These are phyloP conservation scores for Watsonalla cultraria DNA, from an alignment of 2,888 invertebrate species.

Conservation along the genomic window DNA sequence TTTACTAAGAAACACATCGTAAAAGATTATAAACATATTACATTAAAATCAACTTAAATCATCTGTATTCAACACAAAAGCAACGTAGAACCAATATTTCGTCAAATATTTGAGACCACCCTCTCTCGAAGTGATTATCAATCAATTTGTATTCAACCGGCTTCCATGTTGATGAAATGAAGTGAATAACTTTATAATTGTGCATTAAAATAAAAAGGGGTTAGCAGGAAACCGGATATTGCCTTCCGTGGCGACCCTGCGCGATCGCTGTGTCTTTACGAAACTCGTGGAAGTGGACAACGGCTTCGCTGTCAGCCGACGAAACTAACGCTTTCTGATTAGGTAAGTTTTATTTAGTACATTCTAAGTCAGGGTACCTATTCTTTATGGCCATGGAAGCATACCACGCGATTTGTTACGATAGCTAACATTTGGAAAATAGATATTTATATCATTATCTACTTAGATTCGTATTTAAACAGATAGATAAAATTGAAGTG, in stretches of 20 bases:
- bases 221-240: constrained; percentile 69
- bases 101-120: constrained; percentile 37
- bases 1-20: too few relatives aligned
- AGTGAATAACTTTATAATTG: constrained; percentile 70
- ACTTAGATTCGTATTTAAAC: too few relatives aligned
- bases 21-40: too few relatives aligned
- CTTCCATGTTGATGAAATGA: constrained; percentile 48
- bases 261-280: constrained; percentile 30
- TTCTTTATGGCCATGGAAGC: too few relatives aligned
- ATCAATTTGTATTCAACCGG: constrained; percentile 57
- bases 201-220: constrained; percentile 69
- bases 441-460: too few relatives aligned
- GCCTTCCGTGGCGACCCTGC: constrained; percentile 68
- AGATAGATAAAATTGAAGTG: too few relatives aligned
- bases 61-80: too few relatives aligned
- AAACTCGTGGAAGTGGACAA: background rate
- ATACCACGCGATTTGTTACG: too few relatives aligned
- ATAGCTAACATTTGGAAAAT: too few relatives aligned
- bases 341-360: background rate
- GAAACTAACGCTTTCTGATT: background rate
- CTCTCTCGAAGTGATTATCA: constrained; percentile 23
- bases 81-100: too few relatives aligned
- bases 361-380: too few relatives aligned
- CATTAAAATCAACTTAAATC: background rate
- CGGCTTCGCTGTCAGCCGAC: background rate